phyloP scores from a whole-genome alignment of 2,888 invertebrate genomes.

The Apodemia zela region DNA sequence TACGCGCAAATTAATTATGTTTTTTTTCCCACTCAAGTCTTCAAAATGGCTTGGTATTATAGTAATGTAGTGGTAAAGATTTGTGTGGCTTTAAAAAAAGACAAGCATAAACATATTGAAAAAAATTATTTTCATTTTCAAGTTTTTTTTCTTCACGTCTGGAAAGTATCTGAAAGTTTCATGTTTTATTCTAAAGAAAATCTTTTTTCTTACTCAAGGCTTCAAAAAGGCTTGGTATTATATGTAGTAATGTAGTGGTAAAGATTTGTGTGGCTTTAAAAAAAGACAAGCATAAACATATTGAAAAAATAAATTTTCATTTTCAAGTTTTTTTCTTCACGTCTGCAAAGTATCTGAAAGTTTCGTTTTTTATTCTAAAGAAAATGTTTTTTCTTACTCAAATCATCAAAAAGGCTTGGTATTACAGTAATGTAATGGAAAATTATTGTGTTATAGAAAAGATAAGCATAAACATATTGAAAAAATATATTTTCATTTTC shows the following conservation, averaged over 20 bases:
- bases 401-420: slow-evolving; percentile 33
- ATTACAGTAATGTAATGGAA: slow-evolving; percentile 23
- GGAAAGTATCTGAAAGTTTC: too few species aligned
- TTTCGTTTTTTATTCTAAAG: too few species aligned
- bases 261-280: too few species aligned
- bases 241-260: slow-evolving; percentile 19
- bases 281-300: slow-evolving; percentile 22
- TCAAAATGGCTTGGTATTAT: slow-evolving; percentile 33
- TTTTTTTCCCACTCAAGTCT: slow-evolving; percentile 34
- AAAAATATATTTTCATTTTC: slow-evolving; percentile 2
- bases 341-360: too few species aligned
- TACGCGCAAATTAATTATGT: slow-evolving; percentile 52
- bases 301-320: too few species aligned
- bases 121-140: too few species aligned
- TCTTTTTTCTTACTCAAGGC: slow-evolving; percentile 32
- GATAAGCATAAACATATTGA: slow-evolving; percentile 17
- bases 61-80: slow-evolving; percentile 21
- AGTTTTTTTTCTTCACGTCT: too few species aligned
- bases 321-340: too few species aligned
- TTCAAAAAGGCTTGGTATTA: slow-evolving; percentile 32
- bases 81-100: too few species aligned
- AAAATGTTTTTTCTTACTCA: slow-evolving; percentile 29
- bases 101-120: too few species aligned
- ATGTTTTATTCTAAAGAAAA: too few species aligned
- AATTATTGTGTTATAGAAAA: too few species aligned